phyloP scores from a whole-genome alignment of 2,113 vertebrate species.

The Halichoeres trimaculatus region DNA sequence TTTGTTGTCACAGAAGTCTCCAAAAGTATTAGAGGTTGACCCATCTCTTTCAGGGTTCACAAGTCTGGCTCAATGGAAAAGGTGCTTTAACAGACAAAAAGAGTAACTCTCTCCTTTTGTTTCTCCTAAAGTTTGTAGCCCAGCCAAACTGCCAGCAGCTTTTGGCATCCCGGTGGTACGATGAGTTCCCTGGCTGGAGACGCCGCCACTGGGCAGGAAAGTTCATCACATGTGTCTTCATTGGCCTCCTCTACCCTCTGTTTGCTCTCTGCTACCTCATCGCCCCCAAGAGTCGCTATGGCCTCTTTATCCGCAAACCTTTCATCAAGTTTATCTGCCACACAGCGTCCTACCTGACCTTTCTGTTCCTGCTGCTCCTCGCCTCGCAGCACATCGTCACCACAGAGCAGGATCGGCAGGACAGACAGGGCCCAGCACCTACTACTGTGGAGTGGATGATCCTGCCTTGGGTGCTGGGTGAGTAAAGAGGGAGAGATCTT shows the following conservation, averaged over 20 bases:
- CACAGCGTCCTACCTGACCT: slow-evolving; percentile 97
- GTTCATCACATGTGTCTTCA: slow-evolving; percentile 95
- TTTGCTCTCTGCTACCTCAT: slow-evolving; percentile 95
- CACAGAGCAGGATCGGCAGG: slow-evolving; percentile 88
- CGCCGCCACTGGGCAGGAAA: slow-evolving; percentile 97
- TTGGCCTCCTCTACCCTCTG: slow-evolving; percentile 93
- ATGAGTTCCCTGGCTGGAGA: slow-evolving; percentile 97
- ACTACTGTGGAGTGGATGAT: slow-evolving; percentile 99
- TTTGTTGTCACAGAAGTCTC: too few species aligned
- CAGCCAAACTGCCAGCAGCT: slow-evolving; percentile 99
- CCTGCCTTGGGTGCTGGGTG: slow-evolving; percentile 96
- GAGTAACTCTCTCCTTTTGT: background rate
- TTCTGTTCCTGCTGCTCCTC: slow-evolving; percentile 97
- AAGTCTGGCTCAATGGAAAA: too few species aligned
- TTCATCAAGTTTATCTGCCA: slow-evolving; percentile 99
- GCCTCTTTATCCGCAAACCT: slow-evolving; percentile 98
- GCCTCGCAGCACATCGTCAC: slow-evolving; percentile 97
- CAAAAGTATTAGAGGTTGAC: too few species aligned
- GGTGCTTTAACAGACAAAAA: slow-evolving; percentile 4
- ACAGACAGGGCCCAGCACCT: slow-evolving; percentile 92
- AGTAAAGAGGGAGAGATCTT: slow-evolving; percentile 37
- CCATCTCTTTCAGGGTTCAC: too few species aligned
- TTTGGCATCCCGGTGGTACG: slow-evolving; percentile 96
- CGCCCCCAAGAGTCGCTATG: slow-evolving; percentile 95
- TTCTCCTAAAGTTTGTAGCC: slow-evolving; percentile 90